Evolutionary conservation across 2,888 invertebrate genomes (phyloP), one percentile per base, ranked within the genome.

Genomic region (Pilophorus perplexus): DNA sequence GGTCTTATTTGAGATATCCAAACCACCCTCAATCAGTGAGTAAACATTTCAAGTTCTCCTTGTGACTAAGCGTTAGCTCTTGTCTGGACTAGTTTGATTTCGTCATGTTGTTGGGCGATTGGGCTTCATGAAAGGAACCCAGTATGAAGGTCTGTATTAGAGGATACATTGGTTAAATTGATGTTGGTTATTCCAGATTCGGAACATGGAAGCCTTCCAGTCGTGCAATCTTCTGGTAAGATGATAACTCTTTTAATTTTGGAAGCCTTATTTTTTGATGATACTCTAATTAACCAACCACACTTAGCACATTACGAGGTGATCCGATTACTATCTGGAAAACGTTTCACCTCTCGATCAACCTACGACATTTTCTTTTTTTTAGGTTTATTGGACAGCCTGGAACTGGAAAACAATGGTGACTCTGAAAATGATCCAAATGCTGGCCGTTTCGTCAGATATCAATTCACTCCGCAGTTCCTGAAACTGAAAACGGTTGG

Each of bases 401-500:
- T 62, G 8, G 62, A 62, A 28, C 22, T 62, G 28, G 46, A 62
- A 12, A 62, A 16, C 22, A 62, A 20, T 18, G 20, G 62, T 12
- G 62, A 62, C n/a, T 3, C 16, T 8, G 57, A 95, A 96, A 77
- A 90, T 93, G 62, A 62, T 16, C 48, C 62, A 8, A 46, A 62
- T 14, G 28, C 62, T 40, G 96, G 95, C 0, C 84, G 98, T 76
- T 98, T 96, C 79, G 97, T 98, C n/a, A 86, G 97, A 44, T 98
- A 98, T 78, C 95, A 97, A 78, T 98, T 98, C 78, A 96, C 95
- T n/a, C 93, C 96, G 25, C 92, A 96, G 75, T 98, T 98, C 80
- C 83, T 98, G 27, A 93, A 93, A 78, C 79, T 98, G 70, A 94
- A 93, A 79, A 94, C 95, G 73, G 94, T 98, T 62, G 98, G 98